Base-by-base conservation (phyloP, 2,797 vertebrate genomes). In the Buphagus erythrorhynchus region DNA sequence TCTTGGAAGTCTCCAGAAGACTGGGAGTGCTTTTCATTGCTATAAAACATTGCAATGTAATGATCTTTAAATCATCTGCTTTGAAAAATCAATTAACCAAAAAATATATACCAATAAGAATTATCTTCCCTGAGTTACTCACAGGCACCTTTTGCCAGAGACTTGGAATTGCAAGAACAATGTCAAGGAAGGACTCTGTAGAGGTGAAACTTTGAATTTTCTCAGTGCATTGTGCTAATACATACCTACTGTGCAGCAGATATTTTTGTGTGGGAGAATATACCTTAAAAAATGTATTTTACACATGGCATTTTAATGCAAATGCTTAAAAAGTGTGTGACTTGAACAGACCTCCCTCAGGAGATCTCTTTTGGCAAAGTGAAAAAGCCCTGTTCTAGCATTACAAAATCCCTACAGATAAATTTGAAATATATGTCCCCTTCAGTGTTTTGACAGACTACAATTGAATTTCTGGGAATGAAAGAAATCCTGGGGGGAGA, bases 381-480 rank as follows among this genome's bases (percentile, higher is more conserved):
- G 73, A 94, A 96, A 86, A 93, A 78, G 48, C 90, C 92, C 61
- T 49, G 33, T 86, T 79, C 52, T 61, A 75, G 76, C 77, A 94
- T 88, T 93, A 97, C 80, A 93, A 95, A 95, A 88, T 97, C 93
- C 88, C 87, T 78, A 52, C 93, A 91, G 94, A 95, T 91, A 95
- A 91, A 95, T 73, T 76, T 93, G 91, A 98, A 96, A 95, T 95
- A 95, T 91, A 40, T 73, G 96, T 97, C 88, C 91, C 73, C 93
- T 95, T 63, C 93, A 93, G 63, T 69, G 96, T 90, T 95, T 95
- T 94, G 95, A 97, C 97, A 96, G 84, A 85, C 72, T 94, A 91
- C 91, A 94, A 91, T 86, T 89, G 96, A 96, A 96, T 97, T 97
- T 94, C 87, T 16, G 9, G 77, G 77, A 88, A 57, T 36, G 26